Evolutionary conservation across 2,797 vertebrate species (phyloP).

Genomic region (Aeoliscus strigatus): DNA sequence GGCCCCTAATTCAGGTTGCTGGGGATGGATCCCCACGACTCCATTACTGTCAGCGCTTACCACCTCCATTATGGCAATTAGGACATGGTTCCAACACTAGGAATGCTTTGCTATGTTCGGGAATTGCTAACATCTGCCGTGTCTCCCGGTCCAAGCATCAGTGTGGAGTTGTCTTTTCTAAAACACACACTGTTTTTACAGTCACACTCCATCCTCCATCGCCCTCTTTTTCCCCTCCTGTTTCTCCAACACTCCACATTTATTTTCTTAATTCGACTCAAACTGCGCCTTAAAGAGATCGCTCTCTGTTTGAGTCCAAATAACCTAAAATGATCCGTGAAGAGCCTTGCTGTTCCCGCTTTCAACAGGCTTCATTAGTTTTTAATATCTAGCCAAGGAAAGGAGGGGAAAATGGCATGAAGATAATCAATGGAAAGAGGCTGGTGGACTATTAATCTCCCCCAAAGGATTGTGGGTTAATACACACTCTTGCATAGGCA

Average conservation of each 20-base stretch:
- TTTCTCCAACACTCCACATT: slow-evolving; percentile 64
- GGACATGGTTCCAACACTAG: slow-evolving; percentile 68
- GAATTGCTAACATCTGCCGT: slow-evolving; percentile 80
- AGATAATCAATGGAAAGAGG: slow-evolving; percentile 81
- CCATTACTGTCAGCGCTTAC: slow-evolving; percentile 77
- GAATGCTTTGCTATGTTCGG: slow-evolving; percentile 67
- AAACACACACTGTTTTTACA: slow-evolving; percentile 69
- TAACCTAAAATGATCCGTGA: slow-evolving; percentile 81
- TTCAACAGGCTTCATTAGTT: slow-evolving; percentile 81
- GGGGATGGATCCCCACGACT: slow-evolving; percentile 66
- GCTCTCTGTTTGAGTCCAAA: slow-evolving; percentile 77
- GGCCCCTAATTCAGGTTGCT: slow-evolving; percentile 69
- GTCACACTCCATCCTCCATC: slow-evolving; percentile 37
- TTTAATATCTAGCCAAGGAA: slow-evolving; percentile 77
- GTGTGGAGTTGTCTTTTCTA: slow-evolving; percentile 61
- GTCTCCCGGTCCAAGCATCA: slow-evolving; percentile 65
- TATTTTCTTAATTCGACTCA: slow-evolving; percentile 81
- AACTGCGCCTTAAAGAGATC: slow-evolving; percentile 78
- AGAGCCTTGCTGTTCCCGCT: slow-evolving; percentile 65
- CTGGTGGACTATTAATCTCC: slow-evolving; percentile 79
- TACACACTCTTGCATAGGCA: slow-evolving; percentile 76
- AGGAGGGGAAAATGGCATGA: slow-evolving; percentile 68
- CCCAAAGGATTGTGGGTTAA: slow-evolving; percentile 77
- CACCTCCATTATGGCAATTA: slow-evolving; percentile 79
- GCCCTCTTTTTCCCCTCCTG: slow-evolving; percentile 9